These are phyloP conservation scores for Sparus aurata DNA, from an alignment of 2,797 vertebrate species.

Conservation along the genomic window DNA sequence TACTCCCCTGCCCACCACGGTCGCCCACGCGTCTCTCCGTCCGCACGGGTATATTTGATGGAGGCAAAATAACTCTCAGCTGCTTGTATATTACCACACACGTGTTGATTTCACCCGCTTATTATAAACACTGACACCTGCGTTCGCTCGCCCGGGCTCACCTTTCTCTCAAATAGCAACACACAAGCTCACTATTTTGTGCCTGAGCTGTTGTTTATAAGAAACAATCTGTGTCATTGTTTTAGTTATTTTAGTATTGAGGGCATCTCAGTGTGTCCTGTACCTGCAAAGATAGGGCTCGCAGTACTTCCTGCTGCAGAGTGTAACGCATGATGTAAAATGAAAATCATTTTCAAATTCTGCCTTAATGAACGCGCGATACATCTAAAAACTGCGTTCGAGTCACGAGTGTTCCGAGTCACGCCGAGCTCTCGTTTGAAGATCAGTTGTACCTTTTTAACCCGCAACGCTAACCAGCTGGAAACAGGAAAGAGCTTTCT, in stretches of 20 bases:
- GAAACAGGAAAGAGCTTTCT: constrained; percentile 31
- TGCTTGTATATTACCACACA: background rate
- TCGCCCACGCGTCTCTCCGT: constrained; percentile 20
- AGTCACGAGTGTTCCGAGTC: constrained; percentile 11
- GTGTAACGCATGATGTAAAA: constrained; percentile 2
- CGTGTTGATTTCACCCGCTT: constrained; percentile 5
- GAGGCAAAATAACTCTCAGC: constrained; percentile 16
- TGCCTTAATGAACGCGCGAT: constrained; percentile 25
- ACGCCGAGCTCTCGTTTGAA: constrained; percentile 27
- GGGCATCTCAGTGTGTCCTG: background rate
- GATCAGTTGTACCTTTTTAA: constrained; percentile 53
- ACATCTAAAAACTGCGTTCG: constrained; percentile 11
- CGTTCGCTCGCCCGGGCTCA: background rate
- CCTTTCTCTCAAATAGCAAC: background rate
- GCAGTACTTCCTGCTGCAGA: background rate
- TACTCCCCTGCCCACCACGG: constrained; percentile 18
- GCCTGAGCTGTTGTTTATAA: background rate
- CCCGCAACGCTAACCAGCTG: constrained; percentile 43
- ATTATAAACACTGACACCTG: background rate
- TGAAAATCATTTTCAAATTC: constrained; percentile 8
- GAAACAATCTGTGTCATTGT: background rate
- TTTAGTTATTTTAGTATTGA: background rate
- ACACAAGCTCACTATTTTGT: background rate
- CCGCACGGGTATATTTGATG: background rate
- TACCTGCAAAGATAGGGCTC: background rate